phyloP scores from a whole-genome alignment of 2,888 invertebrate genomes.

The Colostygia pectinataria region DNA sequence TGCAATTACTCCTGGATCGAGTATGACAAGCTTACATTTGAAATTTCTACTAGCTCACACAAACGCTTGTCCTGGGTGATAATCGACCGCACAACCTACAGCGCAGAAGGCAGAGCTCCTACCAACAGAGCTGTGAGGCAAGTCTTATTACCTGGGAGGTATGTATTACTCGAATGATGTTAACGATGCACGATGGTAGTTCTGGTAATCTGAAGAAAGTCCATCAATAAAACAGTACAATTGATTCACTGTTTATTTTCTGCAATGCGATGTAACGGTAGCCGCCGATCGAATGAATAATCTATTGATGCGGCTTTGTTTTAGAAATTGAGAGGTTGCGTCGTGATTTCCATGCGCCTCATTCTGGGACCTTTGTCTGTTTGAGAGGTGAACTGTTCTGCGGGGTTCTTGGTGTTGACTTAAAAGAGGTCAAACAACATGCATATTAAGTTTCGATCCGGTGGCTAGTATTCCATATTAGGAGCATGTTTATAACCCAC shows the following conservation, averaged over 20 bases:
- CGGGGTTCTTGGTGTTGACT: conserved; percentile 8
- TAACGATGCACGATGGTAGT: neutral
- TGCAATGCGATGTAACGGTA: conserved; percentile 62
- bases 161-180: too few relatives aligned
- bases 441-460: neutral
- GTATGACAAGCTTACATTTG: too few relatives aligned
- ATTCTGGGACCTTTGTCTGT: conserved; percentile 54
- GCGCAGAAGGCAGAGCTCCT: too few relatives aligned
- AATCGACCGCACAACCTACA: too few relatives aligned
- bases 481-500: too few relatives aligned
- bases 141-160: too few relatives aligned
- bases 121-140: too few relatives aligned
- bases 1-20: neutral
- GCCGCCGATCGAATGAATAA: conserved; percentile 63
- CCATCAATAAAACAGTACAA: neutral
- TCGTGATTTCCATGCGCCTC: conserved; percentile 70
- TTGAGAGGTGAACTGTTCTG: conserved; percentile 46
- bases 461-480: neutral
- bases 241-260: conserved; percentile 43
- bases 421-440: neutral
- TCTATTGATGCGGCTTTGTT: conserved; percentile 73
- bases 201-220: neutral
- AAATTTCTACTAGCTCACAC: too few relatives aligned
- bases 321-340: conserved; percentile 75
- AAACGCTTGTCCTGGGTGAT: too few relatives aligned